Evolutionary conservation across 1,140 invertebrate genomes (phyloP).

Genomic region (Achatina immaculata): DNA sequence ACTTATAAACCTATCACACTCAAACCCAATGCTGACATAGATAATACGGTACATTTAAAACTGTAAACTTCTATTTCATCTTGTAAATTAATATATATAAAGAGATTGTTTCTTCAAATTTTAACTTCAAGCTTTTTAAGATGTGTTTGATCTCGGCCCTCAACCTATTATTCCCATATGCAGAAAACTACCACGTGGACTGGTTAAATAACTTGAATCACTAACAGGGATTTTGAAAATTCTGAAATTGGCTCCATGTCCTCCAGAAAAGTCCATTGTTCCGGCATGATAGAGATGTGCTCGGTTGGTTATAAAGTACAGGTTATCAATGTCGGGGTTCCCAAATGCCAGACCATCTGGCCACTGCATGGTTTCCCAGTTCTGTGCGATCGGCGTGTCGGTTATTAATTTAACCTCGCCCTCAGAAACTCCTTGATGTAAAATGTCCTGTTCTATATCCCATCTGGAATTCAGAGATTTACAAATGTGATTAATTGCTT

Average conservation of each 20-base stretch:
- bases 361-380: constrained; percentile 29
- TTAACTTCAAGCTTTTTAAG: no score
- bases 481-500: background rate
- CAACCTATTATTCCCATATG: background rate
- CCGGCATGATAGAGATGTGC: constrained; percentile 5
- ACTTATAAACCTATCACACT: no score
- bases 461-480: background rate
- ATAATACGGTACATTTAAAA: no score
- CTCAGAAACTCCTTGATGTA: constrained; percentile 1
- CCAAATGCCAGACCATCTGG: constrained; percentile 14
- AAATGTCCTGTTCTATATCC: constrained; percentile 5
- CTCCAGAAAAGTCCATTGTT: constrained; percentile 9
- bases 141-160: no score
- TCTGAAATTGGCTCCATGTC: constrained; percentile 14
- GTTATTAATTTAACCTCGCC: constrained; percentile 2
- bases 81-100: no score
- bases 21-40: no score
- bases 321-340: background rate
- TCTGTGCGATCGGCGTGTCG: background rate
- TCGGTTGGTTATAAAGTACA: constrained; percentile 22
- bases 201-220: constrained; percentile 9
- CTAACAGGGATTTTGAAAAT: constrained; percentile 4
- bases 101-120: no score
- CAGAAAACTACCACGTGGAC: background rate
- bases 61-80: no score